Conservation (phyloP, 2,888 invertebrate species). For the Schrankia costaestrigalis region DNA sequence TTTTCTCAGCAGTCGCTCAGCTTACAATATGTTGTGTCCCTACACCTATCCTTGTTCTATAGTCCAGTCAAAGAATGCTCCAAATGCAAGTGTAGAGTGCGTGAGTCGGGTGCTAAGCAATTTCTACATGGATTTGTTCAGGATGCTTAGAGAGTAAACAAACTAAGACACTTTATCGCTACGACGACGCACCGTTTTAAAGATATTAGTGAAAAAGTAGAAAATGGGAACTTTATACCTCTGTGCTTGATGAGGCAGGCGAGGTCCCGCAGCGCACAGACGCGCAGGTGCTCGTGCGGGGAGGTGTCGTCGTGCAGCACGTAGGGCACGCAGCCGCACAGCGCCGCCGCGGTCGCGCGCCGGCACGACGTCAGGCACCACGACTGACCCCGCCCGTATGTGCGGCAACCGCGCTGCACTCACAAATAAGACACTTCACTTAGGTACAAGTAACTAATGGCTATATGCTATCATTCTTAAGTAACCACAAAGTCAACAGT, state of each 20-base stretch:
- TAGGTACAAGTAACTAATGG: too few species aligned
- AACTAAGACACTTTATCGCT: conserved; percentile 46
- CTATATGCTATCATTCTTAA: too few species aligned
- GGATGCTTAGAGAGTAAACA: too few species aligned
- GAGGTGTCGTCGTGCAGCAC: conserved; percentile 12
- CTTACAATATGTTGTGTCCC: too few species aligned
- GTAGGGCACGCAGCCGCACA: conserved; percentile 69
- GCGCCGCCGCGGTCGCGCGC: conserved; percentile 56
- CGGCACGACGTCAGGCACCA: conserved; percentile 80
- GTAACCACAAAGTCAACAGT: too few species aligned
- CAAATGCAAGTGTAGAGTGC: too few species aligned
- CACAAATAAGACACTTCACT: too few species aligned
- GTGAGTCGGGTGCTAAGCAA: too few species aligned
- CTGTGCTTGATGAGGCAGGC: conserved; percentile 24
- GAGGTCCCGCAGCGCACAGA: conserved; percentile 17
- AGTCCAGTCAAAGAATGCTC: too few species aligned
- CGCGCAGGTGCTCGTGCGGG: not conserved
- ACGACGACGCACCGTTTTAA: not conserved
- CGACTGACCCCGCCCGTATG: conserved; percentile 43
- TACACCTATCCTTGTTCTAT: too few species aligned
- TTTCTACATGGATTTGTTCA: too few species aligned
- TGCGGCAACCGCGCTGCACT: conserved; percentile 20
- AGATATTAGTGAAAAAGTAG: not conserved
- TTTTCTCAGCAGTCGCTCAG: too few species aligned
- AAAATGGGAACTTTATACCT: conserved; percentile 10